Base-by-base conservation (phyloP, 2,888 invertebrate species). In the Drosophila testacea region DNA sequence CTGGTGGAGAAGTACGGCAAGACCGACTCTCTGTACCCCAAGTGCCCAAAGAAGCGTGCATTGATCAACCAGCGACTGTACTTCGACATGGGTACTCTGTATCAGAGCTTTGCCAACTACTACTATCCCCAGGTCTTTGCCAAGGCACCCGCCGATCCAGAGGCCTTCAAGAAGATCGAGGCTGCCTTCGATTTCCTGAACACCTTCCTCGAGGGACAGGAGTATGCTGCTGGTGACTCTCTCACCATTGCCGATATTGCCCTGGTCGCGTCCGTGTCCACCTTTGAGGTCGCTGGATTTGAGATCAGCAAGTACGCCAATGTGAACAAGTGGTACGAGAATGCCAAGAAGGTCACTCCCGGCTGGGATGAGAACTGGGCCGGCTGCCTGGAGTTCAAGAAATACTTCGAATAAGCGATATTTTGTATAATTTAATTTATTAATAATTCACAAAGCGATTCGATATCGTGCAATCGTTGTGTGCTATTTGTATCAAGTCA, bases 1-100 rank as follows among this genome's bases (percentile, higher is more conserved):
- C 93, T 98, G 90, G 96, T 94, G 36, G 95, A 95, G 92, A 95
- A 96, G 89, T 97, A 97, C 91, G 96, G 95, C 62, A 96, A 96
- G 91, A 95, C 96, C 83, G 96, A 95, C 88, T 93, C 94, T 0
- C 93, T 97, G 42, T 95, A 94, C 84, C 97, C 97, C 3, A 96
- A 95, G 88, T 96, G 97, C 81, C 95, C 96, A 6, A 94, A 95
- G 89, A 95, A 95, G 79, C 94, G 96, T 41, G 97, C 96, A 0
- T 63, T 95, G 2, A 95, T 98, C 51, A 96, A 97, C 92, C 96
- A 96, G 90, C 94, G 95, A 62, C 92, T 97, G 65, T 96, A 95
- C 93, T 97, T 97, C 91, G 97, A 97, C 88, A 94, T 96, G 89
- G 96, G 96, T 28, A 96, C 95, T 0, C 93, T 98, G 5, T 96